These are phyloP conservation scores for Pseudobourletiella spinata DNA, from an alignment of 1,140 invertebrate species.

Conservation along the genomic window DNA sequence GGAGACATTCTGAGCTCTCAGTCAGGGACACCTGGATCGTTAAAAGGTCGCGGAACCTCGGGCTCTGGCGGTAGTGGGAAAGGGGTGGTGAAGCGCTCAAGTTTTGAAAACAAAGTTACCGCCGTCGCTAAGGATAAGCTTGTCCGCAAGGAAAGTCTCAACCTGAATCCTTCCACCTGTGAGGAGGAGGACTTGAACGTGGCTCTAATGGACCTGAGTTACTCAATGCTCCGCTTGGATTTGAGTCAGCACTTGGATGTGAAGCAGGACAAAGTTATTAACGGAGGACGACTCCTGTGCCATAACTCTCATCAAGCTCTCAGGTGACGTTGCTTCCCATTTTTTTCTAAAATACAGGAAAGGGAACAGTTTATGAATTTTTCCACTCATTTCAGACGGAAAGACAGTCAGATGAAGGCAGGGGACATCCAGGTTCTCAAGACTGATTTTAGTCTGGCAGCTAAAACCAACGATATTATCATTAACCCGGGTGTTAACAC, in stretches of 20 bases:
- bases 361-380: too few species aligned
- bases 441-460: constrained; percentile 54
- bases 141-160: constrained; percentile 17
- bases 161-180: constrained; percentile 21
- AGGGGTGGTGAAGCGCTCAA: background rate
- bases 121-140: background rate
- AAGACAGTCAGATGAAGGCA: constrained; percentile 40
- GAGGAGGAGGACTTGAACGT: constrained; percentile 34
- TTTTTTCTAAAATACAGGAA: too few species aligned
- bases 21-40: background rate
- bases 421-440: constrained; percentile 39
- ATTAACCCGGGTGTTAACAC: constrained; percentile 63
- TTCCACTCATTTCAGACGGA: constrained; percentile 35
- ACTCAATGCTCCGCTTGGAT: constrained; percentile 47
- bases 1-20: background rate
- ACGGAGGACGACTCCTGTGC: constrained; percentile 40
- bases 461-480: constrained; percentile 48
- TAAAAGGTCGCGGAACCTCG: background rate
- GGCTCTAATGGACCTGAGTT: constrained; percentile 9
- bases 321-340: constrained; percentile 33
- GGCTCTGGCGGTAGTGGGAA: background rate
- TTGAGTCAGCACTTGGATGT: constrained; percentile 62
- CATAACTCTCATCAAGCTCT: constrained; percentile 38
- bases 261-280: constrained; percentile 62
- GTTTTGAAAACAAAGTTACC: background rate